Percentiles rank a stretch among this genome's conserved stretches.
These are phyloP conservation scores for Bactericera cockerelli DNA, from an alignment of 1,140 invertebrate genomes.

Conservation along the genomic window DNA sequence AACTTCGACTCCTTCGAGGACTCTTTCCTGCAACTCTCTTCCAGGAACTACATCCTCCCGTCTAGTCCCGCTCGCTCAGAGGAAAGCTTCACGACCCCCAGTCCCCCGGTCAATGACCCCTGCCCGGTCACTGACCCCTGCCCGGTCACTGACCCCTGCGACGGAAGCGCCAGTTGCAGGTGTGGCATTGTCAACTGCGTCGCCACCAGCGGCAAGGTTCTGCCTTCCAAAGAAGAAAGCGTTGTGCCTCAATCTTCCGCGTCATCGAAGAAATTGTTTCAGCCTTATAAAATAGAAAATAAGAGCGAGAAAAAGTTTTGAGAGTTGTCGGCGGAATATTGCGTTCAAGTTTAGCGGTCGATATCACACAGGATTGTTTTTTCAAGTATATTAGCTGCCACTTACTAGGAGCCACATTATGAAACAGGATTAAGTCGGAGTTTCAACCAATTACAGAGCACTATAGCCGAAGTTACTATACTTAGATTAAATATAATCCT, in stretches of 20 bases:
- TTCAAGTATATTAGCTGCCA: too few species aligned
- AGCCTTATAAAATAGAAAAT: slow-evolving; percentile 25
- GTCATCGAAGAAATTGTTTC: not conserved
- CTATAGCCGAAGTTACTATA: too few species aligned
- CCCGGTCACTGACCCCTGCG: slow-evolving; percentile 33
- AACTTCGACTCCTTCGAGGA: not conserved
- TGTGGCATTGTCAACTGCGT: slow-evolving; percentile 26
- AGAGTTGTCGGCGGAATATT: not conserved
- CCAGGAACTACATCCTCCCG: slow-evolving; percentile 18
- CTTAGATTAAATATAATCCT: too few species aligned
- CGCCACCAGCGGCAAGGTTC: slow-evolving; percentile 13
- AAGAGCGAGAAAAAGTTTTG: slow-evolving; percentile 39
- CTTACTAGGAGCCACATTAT: too few species aligned
- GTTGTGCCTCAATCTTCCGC: too few species aligned
- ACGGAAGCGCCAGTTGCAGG: slow-evolving; percentile 25
- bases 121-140: too few species aligned
- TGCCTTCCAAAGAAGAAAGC: not conserved
- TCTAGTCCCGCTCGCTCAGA: slow-evolving; percentile 20
- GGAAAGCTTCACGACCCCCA: slow-evolving; percentile 18
- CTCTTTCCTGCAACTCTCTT: slow-evolving; percentile 6
- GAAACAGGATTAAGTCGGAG: too few species aligned
- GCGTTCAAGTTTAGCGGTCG: too few species aligned
- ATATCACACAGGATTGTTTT: too few species aligned
- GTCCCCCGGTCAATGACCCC: slow-evolving; percentile 27
- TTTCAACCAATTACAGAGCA: too few species aligned